Conservation (phyloP, 2,888 invertebrate genomes). For the Tetanocera ferruginea region DNA sequence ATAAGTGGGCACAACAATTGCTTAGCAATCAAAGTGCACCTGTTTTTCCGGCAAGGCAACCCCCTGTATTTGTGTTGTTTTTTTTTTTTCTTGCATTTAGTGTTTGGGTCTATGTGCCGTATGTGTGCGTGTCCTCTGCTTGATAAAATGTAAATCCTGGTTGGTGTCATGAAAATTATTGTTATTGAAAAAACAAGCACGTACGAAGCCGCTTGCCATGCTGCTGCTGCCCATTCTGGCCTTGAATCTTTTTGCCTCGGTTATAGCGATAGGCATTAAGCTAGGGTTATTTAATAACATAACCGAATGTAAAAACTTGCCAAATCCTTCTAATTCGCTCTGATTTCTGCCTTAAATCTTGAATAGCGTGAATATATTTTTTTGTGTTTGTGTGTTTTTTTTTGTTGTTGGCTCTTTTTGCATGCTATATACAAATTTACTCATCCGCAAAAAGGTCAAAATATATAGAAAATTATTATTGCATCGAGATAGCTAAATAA, state of each 20-base stretch:
- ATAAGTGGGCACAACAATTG: constrained; percentile 21
- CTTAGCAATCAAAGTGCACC: neutral
- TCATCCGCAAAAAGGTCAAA: constrained; percentile 44
- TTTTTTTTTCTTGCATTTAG: neutral
- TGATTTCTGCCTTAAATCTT: neutral
- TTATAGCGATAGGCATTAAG: neutral
- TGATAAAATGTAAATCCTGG: constrained; percentile 15
- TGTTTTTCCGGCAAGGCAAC: neutral
- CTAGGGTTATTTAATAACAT: constrained; percentile 12
- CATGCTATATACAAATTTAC: constrained; percentile 29
- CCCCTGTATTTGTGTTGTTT: neutral
- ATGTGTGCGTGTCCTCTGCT: constrained; percentile 14
- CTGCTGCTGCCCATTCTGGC: neutral
- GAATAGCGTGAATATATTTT: neutral
- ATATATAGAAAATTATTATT: constrained; percentile 34
- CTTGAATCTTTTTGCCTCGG: neutral
- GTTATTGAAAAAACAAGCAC: neutral
- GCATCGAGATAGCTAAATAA: constrained; percentile 27
- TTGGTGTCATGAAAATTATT: constrained; percentile 18
- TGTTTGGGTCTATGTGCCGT: neutral
- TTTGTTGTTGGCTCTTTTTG: too few species aligned
- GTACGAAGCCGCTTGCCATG: neutral
- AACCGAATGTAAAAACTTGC: neutral
- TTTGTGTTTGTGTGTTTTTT: too few species aligned
- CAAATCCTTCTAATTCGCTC: constrained; percentile 10